phyloP scores from a whole-genome alignment of 2,113 vertebrate genomes.

The Macaca nemestrina region DNA sequence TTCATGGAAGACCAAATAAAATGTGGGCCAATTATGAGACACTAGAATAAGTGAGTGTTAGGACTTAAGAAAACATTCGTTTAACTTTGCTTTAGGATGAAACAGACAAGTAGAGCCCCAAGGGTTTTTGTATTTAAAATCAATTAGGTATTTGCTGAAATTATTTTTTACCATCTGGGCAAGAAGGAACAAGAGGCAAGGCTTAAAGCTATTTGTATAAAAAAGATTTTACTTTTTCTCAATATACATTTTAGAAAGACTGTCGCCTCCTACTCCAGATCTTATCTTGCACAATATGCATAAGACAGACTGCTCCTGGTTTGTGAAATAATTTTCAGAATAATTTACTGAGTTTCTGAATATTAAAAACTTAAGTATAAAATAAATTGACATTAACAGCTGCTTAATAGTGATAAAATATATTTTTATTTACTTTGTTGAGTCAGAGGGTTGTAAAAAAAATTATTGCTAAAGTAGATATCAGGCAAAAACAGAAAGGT shows the following conservation, averaged over 20 bases:
- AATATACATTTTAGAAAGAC: background rate
- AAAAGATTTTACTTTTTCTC: background rate
- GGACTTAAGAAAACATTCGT: background rate
- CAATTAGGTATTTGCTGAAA: background rate
- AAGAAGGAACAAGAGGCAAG: background rate
- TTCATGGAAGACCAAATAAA: background rate
- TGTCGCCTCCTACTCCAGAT: background rate
- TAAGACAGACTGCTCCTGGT: background rate
- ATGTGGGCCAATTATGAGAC: background rate
- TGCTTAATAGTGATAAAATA: conserved; percentile 77
- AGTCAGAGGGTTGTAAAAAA: conserved; percentile 62
- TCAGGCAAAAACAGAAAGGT: conserved; percentile 79
- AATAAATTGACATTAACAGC: conserved; percentile 66
- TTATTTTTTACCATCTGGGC: background rate
- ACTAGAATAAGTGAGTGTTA: background rate
- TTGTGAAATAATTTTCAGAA: background rate
- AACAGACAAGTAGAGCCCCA: background rate
- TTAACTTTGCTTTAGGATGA: background rate
- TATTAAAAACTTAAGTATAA: conserved; percentile 22
- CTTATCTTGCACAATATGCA: background rate
- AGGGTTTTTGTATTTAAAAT: background rate
- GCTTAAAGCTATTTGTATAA: background rate
- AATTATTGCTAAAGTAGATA: conserved; percentile 83
- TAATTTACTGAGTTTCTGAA: conserved; percentile 43
- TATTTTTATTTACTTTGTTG: conserved; percentile 76